phyloP scores from a whole-genome alignment of 2,797 vertebrate species.

The Pogoniulus pusillus region DNA sequence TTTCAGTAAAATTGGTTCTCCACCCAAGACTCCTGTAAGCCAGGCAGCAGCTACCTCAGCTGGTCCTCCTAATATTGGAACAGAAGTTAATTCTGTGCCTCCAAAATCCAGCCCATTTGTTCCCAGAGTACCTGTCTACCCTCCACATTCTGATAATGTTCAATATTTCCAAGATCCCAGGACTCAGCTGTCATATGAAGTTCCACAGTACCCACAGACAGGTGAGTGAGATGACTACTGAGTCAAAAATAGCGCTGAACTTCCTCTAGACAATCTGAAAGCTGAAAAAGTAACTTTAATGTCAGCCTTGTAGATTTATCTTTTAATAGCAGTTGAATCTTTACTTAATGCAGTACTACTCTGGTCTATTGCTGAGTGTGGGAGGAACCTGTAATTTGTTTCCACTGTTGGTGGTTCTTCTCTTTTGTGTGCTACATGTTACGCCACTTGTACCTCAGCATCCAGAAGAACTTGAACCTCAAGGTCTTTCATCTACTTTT shows the following conservation, averaged over 20 bases:
- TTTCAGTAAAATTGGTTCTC: conserved; percentile 86
- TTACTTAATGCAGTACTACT: not conserved
- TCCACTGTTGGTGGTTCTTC: not conserved
- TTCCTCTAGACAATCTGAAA: not conserved
- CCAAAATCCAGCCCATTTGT: conserved; percentile 86
- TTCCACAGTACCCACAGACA: conserved; percentile 83
- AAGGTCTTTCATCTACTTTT: not conserved
- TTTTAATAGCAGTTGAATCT: not conserved
- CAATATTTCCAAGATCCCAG: conserved; percentile 90
- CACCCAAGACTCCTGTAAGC: conserved; percentile 87
- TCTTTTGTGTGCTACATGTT: not conserved
- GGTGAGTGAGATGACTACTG: conserved; percentile 76
- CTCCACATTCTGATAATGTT: conserved; percentile 84
- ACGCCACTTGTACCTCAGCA: not conserved
- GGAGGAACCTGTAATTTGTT: not conserved
- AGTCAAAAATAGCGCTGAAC: not conserved
- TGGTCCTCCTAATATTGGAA: conserved; percentile 77
- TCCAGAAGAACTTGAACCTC: not conserved
- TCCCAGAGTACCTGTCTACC: conserved; percentile 83
- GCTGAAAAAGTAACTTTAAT: not conserved
- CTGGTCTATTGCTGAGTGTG: not conserved
- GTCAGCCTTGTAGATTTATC: not conserved
- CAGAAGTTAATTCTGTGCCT: conserved; percentile 79
- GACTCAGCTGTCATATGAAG: conserved; percentile 83
- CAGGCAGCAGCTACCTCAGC: conserved; percentile 83